Base-by-base conservation (phyloP, 2,113 vertebrate genomes). In the Turnix velox region DNA sequence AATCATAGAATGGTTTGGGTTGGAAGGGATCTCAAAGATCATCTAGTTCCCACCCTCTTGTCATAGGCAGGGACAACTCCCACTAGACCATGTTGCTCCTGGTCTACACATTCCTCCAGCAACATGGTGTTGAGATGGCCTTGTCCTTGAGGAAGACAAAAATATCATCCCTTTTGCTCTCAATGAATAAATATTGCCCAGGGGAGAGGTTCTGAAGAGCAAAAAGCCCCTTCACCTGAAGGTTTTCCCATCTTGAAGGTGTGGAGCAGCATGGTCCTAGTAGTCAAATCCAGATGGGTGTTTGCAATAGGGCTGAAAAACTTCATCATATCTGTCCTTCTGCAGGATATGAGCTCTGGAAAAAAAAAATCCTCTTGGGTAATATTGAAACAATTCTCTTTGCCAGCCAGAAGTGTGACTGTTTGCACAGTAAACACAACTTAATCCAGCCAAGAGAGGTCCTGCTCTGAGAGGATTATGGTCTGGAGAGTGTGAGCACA, bases 101-200 rank as follows among this genome's bases (percentile, higher is more conserved):
- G n/a, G n/a, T n/a, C 46, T 48, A 48, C 46, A 48, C 25, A 24
- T 8, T 24, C 46, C 25, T 48, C 22, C 25, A 48, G 25, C 46
- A 48, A 48, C 22, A 48, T 48, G 46, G 23, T 24, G 14, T 24
- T 48, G 19, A 27, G 6, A 20, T 37, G 72, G 4, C 20, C 49
- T 4, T 31, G 55, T 49, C 69, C 55, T 78, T 33, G 5, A 86
- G 69, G 35, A 74, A 5, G 22, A 24, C 27, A 20, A 67, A 46
- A 0, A 1, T 18, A 20, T 7, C 25, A 14, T 40, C 13, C 20
- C 12, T 16, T 72, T 73, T 57, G 28, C 16, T 65, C 59, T 46
- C 12, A 59, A 18, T 9, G 49, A 23, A 35, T 2, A 25, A 68
- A 74, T 9, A 6, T 27, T 2, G 0, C 43, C 13, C 1, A 19